Conservation (phyloP, 2,888 invertebrate species). For the Eupithecia centaureata region DNA sequence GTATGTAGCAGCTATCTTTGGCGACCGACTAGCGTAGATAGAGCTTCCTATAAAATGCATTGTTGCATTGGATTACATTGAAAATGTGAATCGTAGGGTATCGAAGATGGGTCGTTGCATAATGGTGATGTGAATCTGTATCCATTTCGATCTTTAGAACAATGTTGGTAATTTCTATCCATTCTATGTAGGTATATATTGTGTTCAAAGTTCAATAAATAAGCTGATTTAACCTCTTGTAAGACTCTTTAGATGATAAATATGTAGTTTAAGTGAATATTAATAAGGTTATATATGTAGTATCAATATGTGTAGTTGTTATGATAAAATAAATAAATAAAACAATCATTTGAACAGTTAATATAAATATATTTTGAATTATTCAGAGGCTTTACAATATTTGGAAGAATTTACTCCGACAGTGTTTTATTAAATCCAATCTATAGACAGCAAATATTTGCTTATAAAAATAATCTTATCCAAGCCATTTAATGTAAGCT, state of each 20-base stretch:
- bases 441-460: slow-evolving; percentile 58
- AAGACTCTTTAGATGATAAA: not conserved
- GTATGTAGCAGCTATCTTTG: slow-evolving; percentile 21
- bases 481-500: slow-evolving; percentile 55
- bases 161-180: not conserved
- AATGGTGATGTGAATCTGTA: slow-evolving; percentile 14
- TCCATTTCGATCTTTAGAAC: not conserved
- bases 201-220: not conserved
- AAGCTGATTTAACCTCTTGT: not conserved
- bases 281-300: not conserved
- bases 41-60: slow-evolving; percentile 30
- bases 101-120: slow-evolving; percentile 7
- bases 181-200: not conserved
- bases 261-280: not conserved
- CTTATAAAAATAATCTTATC: slow-evolving; percentile 61
- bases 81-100: slow-evolving; percentile 10
- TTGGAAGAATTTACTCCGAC: slow-evolving; percentile 79
- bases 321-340: slow-evolving; percentile 58
- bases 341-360: slow-evolving; percentile 81
- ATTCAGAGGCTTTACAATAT: slow-evolving; percentile 84
- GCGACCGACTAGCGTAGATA: slow-evolving; percentile 26
- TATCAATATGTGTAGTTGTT: not conserved
- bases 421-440: slow-evolving; percentile 59
- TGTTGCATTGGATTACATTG: slow-evolving; percentile 4
- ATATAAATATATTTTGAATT: slow-evolving; percentile 85